Conservation (phyloP, 2,797 vertebrate species). For the Neostethus bicornis region DNA sequence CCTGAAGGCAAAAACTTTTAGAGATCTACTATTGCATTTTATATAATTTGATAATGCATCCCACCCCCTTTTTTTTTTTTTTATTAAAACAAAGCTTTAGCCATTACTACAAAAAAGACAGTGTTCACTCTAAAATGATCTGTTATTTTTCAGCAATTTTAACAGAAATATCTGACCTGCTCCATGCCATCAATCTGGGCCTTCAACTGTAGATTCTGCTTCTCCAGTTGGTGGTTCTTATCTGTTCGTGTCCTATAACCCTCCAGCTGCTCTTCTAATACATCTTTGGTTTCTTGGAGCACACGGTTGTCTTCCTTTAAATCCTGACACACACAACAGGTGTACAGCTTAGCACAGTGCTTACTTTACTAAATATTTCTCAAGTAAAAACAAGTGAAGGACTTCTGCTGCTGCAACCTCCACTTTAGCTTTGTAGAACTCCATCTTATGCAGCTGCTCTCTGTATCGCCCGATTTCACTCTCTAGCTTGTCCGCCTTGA, state of each 20-base stretch:
- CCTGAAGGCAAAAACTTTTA: conserved; percentile 66
- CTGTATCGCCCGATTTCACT: conserved; percentile 90
- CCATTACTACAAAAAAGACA: neutral
- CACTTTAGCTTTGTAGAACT: conserved; percentile 93
- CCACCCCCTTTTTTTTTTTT: neutral
- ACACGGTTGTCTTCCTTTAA: conserved; percentile 94
- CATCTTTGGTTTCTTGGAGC: conserved; percentile 92
- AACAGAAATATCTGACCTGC: conserved; percentile 83
- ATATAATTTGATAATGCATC: neutral
- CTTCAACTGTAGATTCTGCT: conserved; percentile 88
- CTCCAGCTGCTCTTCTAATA: conserved; percentile 91
- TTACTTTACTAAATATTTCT: neutral
- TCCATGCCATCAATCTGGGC: conserved; percentile 91
- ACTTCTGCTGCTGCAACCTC: conserved; percentile 76
- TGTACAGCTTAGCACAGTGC: neutral
- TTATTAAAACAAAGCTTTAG: neutral
- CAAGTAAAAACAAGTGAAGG: neutral
- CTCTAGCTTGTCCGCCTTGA: conserved; percentile 93
- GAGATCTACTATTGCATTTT: neutral
- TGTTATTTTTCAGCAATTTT: no score
- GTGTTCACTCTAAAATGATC: no score
- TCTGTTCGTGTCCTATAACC: conserved; percentile 89
- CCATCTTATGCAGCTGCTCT: conserved; percentile 91
- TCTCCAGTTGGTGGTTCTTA: conserved; percentile 92
- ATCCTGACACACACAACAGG: conserved; percentile 77